phyloP scores from a whole-genome alignment of 2,888 invertebrate species.

The Zygaena filipendulae region DNA sequence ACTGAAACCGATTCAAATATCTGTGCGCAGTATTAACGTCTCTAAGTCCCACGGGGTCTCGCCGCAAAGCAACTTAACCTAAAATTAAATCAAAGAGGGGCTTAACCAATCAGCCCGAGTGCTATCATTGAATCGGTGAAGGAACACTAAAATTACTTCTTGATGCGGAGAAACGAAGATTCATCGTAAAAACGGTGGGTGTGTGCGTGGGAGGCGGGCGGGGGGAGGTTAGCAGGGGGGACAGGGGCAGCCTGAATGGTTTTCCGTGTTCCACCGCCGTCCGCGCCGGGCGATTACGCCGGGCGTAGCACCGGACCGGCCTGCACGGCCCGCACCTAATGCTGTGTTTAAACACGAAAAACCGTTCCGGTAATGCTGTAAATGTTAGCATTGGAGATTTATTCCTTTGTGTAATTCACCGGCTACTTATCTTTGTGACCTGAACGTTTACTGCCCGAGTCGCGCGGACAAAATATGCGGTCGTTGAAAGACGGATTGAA shows the following conservation, averaged over 20 bases:
- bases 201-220: slow-evolving; percentile 26
- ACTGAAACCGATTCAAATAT: slow-evolving; percentile 35
- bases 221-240: slow-evolving; percentile 21
- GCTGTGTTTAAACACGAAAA: slow-evolving; percentile 64
- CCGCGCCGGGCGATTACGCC: slow-evolving; percentile 57
- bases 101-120: slow-evolving; percentile 67
- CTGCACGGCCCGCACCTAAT: slow-evolving; percentile 45
- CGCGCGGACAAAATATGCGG: slow-evolving; percentile 15
- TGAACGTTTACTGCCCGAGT: slow-evolving; percentile 21
- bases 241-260: slow-evolving; percentile 58
- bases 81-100: slow-evolving; percentile 68
- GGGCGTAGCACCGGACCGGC: slow-evolving; percentile 48
- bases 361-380: slow-evolving; percentile 60
- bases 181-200: slow-evolving; percentile 66
- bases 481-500: too few species aligned
- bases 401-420: slow-evolving; percentile 34
- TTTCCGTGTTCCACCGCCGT: slow-evolving; percentile 64
- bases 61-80: slow-evolving; percentile 63
- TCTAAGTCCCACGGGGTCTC: slow-evolving; percentile 48
- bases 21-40: slow-evolving; percentile 28
- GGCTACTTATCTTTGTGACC: slow-evolving; percentile 29
- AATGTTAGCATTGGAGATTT: slow-evolving; percentile 50
- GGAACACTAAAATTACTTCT: slow-evolving; percentile 69
- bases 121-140: slow-evolving; percentile 69
- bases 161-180: slow-evolving; percentile 69